A percentile compares a stretch with the other conserved stretches of the same genome.
phyloP scores from a whole-genome alignment of 1,140 invertebrate genomes.

The Conopomorpha cramerella region DNA sequence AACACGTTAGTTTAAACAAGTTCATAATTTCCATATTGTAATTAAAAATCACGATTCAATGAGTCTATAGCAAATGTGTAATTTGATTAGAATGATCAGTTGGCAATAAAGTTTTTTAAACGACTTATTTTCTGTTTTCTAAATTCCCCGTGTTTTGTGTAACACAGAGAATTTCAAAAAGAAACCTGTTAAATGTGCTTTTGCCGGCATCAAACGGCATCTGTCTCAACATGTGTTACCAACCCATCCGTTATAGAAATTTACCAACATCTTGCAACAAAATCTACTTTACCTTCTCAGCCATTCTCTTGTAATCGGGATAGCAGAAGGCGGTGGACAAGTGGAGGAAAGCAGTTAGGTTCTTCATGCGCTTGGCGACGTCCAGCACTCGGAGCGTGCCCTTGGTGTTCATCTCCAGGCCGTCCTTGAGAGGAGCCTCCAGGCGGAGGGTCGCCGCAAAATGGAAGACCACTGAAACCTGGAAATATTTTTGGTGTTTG shows the following conservation, averaged over 20 bases:
- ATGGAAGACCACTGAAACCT: conserved; percentile 62
- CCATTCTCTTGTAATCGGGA: conserved; percentile 20
- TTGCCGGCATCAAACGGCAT: conserved; percentile 5
- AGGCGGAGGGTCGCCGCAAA: conserved; percentile 66
- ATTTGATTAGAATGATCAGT: too few species aligned
- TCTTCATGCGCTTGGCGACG: conserved; percentile 6
- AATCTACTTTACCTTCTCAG: conserved; percentile 60
- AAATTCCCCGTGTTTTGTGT: not conserved
- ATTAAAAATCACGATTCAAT: too few species aligned
- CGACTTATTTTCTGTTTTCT: too few species aligned
- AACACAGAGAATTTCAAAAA: conserved; percentile 4
- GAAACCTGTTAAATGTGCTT: too few species aligned
- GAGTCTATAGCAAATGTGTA: too few species aligned
- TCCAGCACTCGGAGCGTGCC: conserved; percentile 57
- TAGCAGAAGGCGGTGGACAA: conserved; percentile 51
- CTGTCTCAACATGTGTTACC: conserved; percentile 6
- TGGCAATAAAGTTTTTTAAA: too few species aligned
- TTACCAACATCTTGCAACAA: conserved; percentile 2
- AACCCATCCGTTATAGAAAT: conserved; percentile 8
- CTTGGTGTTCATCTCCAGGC: conserved; percentile 64
- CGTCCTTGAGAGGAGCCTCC: conserved; percentile 62
- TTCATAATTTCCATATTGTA: too few species aligned
- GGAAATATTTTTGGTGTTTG: conserved; percentile 2
- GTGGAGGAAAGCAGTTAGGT: conserved; percentile 8
- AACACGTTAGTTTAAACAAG: too few species aligned